Evolutionary conservation across 2,797 vertebrate genomes (phyloP).

Genomic region (Merluccius polli): DNA sequence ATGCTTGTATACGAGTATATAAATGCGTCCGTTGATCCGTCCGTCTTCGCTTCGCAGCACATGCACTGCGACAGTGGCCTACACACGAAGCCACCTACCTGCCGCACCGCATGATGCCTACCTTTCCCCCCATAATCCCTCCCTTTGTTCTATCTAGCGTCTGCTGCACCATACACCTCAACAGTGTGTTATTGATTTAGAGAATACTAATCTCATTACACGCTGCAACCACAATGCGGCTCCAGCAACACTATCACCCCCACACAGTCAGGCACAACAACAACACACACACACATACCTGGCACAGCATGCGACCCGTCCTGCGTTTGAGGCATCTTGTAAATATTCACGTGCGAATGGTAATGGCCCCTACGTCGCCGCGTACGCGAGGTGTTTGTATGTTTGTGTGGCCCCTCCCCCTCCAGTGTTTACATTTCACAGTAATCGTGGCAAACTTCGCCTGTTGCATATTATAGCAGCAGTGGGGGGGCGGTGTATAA

Average conservation of each 20-base stretch:
- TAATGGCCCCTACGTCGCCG: constrained; percentile 35
- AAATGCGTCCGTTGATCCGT: background rate
- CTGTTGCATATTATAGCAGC: constrained; percentile 21
- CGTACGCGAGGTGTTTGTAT: background rate
- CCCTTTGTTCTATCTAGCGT: background rate
- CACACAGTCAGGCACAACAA: constrained; percentile 33
- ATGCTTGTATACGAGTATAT: background rate
- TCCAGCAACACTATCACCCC: constrained; percentile 39
- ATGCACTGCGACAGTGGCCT: background rate
- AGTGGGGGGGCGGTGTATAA: constrained; percentile 10
- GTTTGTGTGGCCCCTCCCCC: constrained; percentile 16
- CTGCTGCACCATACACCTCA: constrained; percentile 35
- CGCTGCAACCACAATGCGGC: constrained; percentile 56
- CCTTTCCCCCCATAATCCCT: background rate
- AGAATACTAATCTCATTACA: constrained; percentile 64
- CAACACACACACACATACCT: constrained; percentile 35
- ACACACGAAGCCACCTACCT: background rate
- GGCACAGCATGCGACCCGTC: constrained; percentile 33
- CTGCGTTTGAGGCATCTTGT: constrained; percentile 47
- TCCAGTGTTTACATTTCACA: constrained; percentile 23
- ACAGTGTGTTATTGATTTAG: constrained; percentile 64
- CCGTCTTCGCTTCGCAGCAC: background rate
- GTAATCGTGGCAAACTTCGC: constrained; percentile 35
- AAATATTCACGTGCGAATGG: constrained; percentile 41
- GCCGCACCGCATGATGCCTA: no score